Evolutionary conservation across 2,113 vertebrate species (phyloP).

Genomic region (Trinectes maculatus): DNA sequence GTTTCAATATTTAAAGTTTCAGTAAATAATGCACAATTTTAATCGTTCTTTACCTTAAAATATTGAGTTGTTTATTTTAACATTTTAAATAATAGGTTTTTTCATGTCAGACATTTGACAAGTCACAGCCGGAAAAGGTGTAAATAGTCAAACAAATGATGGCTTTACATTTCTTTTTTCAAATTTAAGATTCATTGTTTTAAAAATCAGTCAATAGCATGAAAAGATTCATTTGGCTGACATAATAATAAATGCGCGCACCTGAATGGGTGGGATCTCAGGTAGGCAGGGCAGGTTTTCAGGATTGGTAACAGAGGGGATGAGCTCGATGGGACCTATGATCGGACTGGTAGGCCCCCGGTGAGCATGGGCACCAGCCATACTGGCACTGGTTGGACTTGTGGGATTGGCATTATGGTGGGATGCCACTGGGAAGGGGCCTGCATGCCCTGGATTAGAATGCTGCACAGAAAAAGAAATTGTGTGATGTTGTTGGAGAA

Average conservation of each 20-base stretch:
- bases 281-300: slow-evolving; percentile 97
- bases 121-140: no score
- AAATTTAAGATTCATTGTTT: no score
- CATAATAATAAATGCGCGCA: slow-evolving; percentile 50
- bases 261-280: slow-evolving; percentile 98
- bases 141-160: no score
- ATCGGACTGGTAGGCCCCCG: slow-evolving; percentile 93
- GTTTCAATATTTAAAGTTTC: no score
- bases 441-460: slow-evolving; percentile 96
- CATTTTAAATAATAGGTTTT: no score
- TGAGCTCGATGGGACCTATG: slow-evolving; percentile 93
- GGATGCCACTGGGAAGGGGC: slow-evolving; percentile 95
- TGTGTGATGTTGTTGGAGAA: background rate
- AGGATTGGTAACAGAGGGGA: slow-evolving; percentile 97
- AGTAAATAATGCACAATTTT: background rate
- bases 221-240: background rate
- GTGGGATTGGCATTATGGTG: slow-evolving; percentile 97
- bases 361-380: slow-evolving; percentile 92
- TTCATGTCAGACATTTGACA: no score
- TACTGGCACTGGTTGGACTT: slow-evolving; percentile 95
- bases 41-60: background rate
- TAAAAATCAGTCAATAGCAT: no score
- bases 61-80: background rate
- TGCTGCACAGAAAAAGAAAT: slow-evolving; percentile 82
- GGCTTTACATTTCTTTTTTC: no score